Conservation (phyloP, 2,113 vertebrate genomes). For the human region DNA sequence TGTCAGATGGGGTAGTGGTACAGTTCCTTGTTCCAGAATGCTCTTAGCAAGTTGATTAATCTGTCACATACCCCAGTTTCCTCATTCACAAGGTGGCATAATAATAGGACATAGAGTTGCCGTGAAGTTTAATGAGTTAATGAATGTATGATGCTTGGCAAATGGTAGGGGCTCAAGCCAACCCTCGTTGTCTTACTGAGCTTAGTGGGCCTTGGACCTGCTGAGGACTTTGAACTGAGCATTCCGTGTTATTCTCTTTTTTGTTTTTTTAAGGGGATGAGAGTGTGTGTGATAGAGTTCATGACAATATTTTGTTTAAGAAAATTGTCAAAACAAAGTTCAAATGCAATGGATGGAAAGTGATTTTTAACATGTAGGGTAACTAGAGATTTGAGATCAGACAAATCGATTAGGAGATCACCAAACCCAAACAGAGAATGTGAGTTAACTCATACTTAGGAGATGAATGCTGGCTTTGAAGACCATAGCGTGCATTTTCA, state of each 20-base stretch:
- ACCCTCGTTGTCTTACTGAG: not conserved
- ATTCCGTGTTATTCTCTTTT: not conserved
- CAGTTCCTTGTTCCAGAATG: not conserved
- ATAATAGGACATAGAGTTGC: not conserved
- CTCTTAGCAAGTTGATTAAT: not conserved
- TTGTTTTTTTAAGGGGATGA: not conserved
- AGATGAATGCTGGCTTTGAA: not conserved
- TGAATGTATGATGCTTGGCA: not conserved
- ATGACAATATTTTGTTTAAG: not conserved
- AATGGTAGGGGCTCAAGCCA: rapidly evolving
- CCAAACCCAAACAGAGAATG: not conserved
- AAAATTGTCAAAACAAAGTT: not conserved
- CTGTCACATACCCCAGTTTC: not conserved
- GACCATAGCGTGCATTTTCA: rapidly evolving
- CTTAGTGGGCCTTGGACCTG: not conserved
- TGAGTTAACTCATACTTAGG: not conserved
- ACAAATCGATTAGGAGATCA: not conserved
- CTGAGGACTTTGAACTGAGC: not conserved
- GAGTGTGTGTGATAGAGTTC: not conserved
- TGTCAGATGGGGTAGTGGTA: not conserved
- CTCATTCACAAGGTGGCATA: not conserved
- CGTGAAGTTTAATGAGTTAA: not conserved
- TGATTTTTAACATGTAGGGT: not conserved
- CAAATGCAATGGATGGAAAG: not conserved
- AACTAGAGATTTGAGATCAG: not conserved